Evolutionary conservation across 2,113 vertebrate species (phyloP).

Genomic region (Neogale vison): DNA sequence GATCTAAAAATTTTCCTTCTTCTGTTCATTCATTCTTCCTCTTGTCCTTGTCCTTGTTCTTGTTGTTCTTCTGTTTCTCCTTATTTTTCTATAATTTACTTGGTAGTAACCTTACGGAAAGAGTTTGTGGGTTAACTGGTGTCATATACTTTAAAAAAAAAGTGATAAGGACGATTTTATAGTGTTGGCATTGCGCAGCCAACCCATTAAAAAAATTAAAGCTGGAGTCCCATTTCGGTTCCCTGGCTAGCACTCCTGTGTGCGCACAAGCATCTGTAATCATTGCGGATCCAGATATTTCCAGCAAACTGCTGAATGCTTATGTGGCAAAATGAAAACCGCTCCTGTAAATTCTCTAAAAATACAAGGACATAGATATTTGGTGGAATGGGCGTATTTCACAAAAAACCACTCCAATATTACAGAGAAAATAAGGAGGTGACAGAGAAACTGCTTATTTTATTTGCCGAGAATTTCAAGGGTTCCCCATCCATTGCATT

Average conservation of each 20-base stretch:
- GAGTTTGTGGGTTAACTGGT: not conserved
- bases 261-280: not conserved
- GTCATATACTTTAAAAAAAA: not conserved
- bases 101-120: not conserved
- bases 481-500: not conserved
- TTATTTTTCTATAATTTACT: not conserved
- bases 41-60: too few relatives aligned
- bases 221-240: not conserved
- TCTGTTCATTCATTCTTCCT: not conserved
- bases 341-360: not conserved
- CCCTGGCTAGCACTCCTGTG: not conserved
- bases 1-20: not conserved
- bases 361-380: not conserved
- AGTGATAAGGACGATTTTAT: not conserved
- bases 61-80: too few relatives aligned
- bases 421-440: not conserved
- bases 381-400: not conserved
- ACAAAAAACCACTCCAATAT: constrained; percentile 26
- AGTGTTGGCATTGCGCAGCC: not conserved
- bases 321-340: not conserved
- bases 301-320: not conserved
- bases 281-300: not conserved
- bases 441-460: constrained; percentile 25
- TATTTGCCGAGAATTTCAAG: constrained; percentile 2
- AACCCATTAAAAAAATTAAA: constrained; percentile 45